Conservation (phyloP, 2,113 vertebrate species). For the Gambusia affinis region DNA sequence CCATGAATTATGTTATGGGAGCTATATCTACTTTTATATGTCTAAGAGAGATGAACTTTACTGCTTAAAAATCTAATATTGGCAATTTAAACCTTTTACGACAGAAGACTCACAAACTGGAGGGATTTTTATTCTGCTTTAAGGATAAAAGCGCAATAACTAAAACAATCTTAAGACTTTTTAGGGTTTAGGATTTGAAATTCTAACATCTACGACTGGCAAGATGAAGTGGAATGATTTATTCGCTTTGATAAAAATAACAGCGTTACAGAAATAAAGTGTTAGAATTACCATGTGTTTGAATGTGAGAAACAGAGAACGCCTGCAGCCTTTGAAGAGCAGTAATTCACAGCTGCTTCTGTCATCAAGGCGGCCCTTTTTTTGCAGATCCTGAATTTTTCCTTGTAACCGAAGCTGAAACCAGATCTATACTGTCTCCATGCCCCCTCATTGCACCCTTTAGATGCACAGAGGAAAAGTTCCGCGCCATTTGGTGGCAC, state of each 20-base stretch:
- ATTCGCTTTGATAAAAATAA: neutral
- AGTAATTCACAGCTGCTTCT: conserved; percentile 57
- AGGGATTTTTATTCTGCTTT: neutral
- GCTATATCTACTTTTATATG: too few relatives aligned
- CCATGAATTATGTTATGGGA: too few relatives aligned
- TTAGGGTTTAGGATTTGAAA: conserved; percentile 22
- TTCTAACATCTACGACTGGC: neutral
- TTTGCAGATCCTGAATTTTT: conserved; percentile 62
- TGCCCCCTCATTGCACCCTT: conserved; percentile 46
- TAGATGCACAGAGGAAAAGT: conserved; percentile 49
- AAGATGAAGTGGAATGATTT: neutral
- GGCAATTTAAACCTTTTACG: too few relatives aligned
- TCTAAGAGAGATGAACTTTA: neutral
- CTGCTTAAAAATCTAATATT: neutral
- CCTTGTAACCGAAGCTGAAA: conserved; percentile 67
- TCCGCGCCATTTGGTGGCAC: conserved; percentile 49
- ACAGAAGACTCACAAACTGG: too few relatives aligned
- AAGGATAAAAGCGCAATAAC: neutral
- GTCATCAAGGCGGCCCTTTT: conserved; percentile 38
- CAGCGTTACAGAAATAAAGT: conserved; percentile 20
- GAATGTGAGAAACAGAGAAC: conserved; percentile 14
- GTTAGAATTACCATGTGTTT: conserved; percentile 31
- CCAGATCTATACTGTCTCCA: conserved; percentile 69
- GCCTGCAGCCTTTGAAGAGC: conserved; percentile 26
- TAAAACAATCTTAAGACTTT: neutral